A percentile compares a stretch with the other conserved stretches of the same genome.
Conservation (phyloP, 2,888 invertebrate species). For the Erynnis tages region DNA sequence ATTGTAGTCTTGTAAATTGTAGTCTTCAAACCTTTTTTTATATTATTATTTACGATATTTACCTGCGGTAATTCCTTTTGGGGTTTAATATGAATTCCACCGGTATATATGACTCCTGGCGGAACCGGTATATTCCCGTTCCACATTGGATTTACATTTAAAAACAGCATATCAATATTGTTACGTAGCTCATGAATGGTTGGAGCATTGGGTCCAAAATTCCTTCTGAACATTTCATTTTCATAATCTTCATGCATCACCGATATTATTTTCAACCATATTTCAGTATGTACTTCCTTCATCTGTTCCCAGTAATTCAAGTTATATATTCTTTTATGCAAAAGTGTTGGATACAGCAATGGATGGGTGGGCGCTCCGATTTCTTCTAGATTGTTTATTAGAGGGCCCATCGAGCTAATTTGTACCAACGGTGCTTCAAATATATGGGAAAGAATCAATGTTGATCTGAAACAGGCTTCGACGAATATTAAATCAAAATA, state of each 20-base stretch:
- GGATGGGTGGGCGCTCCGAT: slow-evolving; percentile 45
- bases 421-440: slow-evolving; percentile 44
- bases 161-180: slow-evolving; percentile 48
- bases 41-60: too few relatives aligned
- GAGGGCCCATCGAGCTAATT: slow-evolving; percentile 33
- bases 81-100: slow-evolving; percentile 43
- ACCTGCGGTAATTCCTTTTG: slow-evolving; percentile 40
- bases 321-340: slow-evolving; percentile 38
- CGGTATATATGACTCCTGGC: slow-evolving; percentile 44
- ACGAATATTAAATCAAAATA: slow-evolving; percentile 45
- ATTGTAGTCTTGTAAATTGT: background rate
- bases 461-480: slow-evolving; percentile 46
- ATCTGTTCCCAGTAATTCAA: slow-evolving; percentile 44
- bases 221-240: slow-evolving; percentile 31
- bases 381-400: slow-evolving; percentile 32
- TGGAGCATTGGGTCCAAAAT: slow-evolving; percentile 38
- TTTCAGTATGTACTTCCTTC: slow-evolving; percentile 33
- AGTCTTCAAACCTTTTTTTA: too few relatives aligned
- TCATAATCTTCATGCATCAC: slow-evolving; percentile 26
- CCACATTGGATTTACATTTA: slow-evolving; percentile 46
- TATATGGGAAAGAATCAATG: slow-evolving; percentile 44
- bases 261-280: background rate
- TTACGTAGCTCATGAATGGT: slow-evolving; percentile 35
- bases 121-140: slow-evolving; percentile 44
- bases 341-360: slow-evolving; percentile 39